A percentile compares a stretch with the other conserved stretches of the same genome.
Conservation (phyloP, 2,888 invertebrate genomes). For the Nycteola revayana region DNA sequence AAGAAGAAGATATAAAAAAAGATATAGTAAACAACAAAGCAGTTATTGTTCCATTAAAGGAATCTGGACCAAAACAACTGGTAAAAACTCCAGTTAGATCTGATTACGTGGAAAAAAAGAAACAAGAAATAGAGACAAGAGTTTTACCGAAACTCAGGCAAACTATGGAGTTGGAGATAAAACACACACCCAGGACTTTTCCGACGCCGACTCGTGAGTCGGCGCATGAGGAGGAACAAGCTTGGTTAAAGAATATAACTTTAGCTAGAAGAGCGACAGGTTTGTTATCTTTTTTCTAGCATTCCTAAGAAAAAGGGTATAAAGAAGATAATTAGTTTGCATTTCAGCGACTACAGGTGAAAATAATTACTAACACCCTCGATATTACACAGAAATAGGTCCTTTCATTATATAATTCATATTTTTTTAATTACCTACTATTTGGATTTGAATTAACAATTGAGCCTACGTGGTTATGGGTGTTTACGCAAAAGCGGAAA, state of each 20-base stretch:
- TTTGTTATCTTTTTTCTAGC: too few relatives aligned
- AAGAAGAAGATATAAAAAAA: conserved; percentile 19
- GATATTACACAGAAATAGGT: too few relatives aligned
- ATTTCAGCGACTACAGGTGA: too few relatives aligned
- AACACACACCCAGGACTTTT: conserved; percentile 88
- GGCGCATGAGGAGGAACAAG: conserved; percentile 85
- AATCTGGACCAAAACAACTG: conserved; percentile 18
- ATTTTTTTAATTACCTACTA: too few relatives aligned
- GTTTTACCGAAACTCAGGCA: conserved; percentile 82
- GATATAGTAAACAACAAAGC: conserved; percentile 14
- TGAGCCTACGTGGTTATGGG: too few relatives aligned
- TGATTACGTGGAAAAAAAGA: conserved; percentile 62
- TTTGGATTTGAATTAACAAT: too few relatives aligned
- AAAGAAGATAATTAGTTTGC: too few relatives aligned
- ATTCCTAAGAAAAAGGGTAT: too few relatives aligned
- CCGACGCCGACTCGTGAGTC: conserved; percentile 92
- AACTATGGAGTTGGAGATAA: conserved; percentile 82
- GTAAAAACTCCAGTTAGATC: conserved; percentile 51
- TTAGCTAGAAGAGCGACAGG: conserved; percentile 85
- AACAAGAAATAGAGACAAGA: conserved; percentile 54
- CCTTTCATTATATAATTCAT: too few relatives aligned
- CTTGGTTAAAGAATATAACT: conserved; percentile 91
- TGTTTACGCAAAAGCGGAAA: too few relatives aligned
- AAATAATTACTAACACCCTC: too few relatives aligned
- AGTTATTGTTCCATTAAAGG: conserved; percentile 1